These are phyloP conservation scores for Metopia argyrocephala DNA, from an alignment of 2,888 invertebrate species.

Conservation along the genomic window DNA sequence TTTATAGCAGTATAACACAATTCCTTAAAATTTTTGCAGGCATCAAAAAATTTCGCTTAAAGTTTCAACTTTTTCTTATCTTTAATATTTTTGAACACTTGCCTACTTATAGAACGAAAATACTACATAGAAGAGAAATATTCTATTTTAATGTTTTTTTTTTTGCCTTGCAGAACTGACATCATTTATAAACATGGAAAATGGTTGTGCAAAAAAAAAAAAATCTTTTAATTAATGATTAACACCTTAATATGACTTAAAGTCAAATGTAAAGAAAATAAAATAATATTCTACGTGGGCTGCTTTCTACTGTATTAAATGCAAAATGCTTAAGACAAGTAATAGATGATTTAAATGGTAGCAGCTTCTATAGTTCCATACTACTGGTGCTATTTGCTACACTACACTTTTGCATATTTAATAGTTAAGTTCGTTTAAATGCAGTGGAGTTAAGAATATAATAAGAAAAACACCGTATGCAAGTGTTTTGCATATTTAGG, in stretches of 20 bases:
- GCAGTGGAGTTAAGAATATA: not conserved
- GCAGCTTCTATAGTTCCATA: not conserved
- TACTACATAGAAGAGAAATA: slow-evolving; percentile 20
- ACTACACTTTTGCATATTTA: slow-evolving; percentile 24
- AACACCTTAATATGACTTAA: slow-evolving; percentile 50
- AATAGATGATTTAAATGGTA: not conserved
- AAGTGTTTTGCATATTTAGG: not conserved
- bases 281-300: slow-evolving; percentile 37
- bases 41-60: not conserved
- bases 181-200: slow-evolving; percentile 55
- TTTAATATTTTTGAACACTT: slow-evolving; percentile 49
- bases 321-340: not conserved
- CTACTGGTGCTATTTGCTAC: slow-evolving; percentile 29
- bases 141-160: not conserved
- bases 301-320: not conserved
- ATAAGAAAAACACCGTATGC: not conserved
- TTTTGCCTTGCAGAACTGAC: not conserved
- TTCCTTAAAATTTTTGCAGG: not conserved
- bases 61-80: too few relatives aligned
- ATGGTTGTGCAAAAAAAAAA: slow-evolving; percentile 3
- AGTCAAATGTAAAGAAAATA: slow-evolving; percentile 10
- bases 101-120: slow-evolving; percentile 48
- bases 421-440: not conserved
- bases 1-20: not conserved
- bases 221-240: slow-evolving; percentile 58